These are phyloP conservation scores for Antigone vipio DNA, from an alignment of 2,113 vertebrate species.

Conservation along the genomic window DNA sequence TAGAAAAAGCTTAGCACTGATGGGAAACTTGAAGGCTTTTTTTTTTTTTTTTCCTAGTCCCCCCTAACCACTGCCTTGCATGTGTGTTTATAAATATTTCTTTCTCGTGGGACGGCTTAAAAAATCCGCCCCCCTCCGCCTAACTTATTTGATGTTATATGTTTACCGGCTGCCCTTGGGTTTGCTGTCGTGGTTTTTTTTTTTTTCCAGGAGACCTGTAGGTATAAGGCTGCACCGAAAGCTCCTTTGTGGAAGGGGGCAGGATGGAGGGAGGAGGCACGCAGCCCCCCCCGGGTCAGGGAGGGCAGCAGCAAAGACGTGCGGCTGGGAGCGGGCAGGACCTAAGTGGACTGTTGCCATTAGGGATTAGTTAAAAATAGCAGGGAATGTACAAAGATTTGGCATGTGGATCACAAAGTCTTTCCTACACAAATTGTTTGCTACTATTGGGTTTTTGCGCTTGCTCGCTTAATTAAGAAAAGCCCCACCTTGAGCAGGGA, in stretches of 20 bases:
- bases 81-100: background rate
- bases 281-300: accelerated
- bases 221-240: background rate
- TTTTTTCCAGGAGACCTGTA: background rate
- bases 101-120: background rate
- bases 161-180: background rate
- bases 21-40: background rate
- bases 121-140: background rate
- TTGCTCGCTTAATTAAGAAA: accelerated
- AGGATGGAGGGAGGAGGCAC: background rate
- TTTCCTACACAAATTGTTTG: background rate
- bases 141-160: accelerated
- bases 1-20: background rate
- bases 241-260: background rate
- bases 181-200: background rate
- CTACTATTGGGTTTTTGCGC: background rate
- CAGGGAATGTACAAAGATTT: background rate
- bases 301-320: background rate
- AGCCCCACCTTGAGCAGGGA: background rate
- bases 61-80: accelerated
- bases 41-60: too few species aligned
- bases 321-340: background rate
- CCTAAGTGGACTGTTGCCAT: background rate
- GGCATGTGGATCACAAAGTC: background rate
- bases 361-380: constrained; percentile 47